These are phyloP conservation scores for Euclidia mi DNA, from an alignment of 2,888 invertebrate species.

Conservation along the genomic window DNA sequence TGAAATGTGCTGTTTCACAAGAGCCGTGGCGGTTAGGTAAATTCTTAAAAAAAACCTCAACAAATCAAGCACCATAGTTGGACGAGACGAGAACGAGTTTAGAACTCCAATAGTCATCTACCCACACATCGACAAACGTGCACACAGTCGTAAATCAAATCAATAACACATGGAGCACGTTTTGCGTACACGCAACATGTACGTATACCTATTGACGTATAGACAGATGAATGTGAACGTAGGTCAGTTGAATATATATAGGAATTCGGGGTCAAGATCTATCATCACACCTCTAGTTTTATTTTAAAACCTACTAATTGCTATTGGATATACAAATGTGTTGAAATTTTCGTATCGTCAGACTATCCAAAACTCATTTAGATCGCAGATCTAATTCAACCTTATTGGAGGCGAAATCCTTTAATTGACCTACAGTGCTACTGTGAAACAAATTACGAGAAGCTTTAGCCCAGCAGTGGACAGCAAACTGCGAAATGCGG, in stretches of 20 bases:
- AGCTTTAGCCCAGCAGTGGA: too few relatives aligned
- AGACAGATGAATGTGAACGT: too few relatives aligned
- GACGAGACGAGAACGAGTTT: constrained; percentile 22
- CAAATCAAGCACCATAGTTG: constrained; percentile 23
- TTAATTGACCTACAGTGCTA: too few relatives aligned
- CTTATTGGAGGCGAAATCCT: too few relatives aligned
- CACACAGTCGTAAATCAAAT: constrained; percentile 36
- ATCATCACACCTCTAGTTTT: constrained; percentile 9
- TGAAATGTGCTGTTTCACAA: too few relatives aligned
- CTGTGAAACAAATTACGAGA: too few relatives aligned
- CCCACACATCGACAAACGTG: constrained; percentile 15
- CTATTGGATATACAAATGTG: too few relatives aligned
- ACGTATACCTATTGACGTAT: constrained; percentile 19
- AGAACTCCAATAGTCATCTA: background rate
- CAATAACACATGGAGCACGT: constrained; percentile 12
- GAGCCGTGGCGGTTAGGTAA: too few relatives aligned
- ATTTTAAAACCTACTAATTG: constrained; percentile 15
- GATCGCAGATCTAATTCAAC: too few relatives aligned
- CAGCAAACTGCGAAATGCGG: too few relatives aligned
- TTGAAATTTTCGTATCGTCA: too few relatives aligned
- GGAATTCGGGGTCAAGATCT: constrained; percentile 30
- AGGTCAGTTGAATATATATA: constrained; percentile 40
- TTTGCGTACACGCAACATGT: constrained; percentile 31
- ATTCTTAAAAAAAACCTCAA: constrained; percentile 3
- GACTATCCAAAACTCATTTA: too few relatives aligned